These are phyloP conservation scores for Aegotheles bennettii DNA, from an alignment of 2,113 vertebrate species.

Conservation along the genomic window DNA sequence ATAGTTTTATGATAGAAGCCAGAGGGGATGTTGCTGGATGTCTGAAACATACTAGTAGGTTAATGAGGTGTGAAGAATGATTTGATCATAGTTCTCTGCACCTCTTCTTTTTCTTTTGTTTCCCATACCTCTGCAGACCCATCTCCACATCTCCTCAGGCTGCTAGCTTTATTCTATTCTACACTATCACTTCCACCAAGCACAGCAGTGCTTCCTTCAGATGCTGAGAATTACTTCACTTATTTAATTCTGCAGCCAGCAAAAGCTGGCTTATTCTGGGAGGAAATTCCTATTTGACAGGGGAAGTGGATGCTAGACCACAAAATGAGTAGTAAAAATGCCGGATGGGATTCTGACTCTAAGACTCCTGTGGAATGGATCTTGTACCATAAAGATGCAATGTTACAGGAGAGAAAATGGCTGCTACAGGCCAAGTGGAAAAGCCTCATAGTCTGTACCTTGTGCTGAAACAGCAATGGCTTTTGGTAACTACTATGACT, in stretches of 20 bases:
- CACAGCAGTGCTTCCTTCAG: neutral
- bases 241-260: neutral
- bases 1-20: neutral
- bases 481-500: neutral
- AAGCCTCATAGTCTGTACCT: neutral
- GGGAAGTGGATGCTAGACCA: neutral
- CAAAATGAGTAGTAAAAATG: neutral
- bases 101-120: neutral
- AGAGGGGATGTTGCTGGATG: neutral
- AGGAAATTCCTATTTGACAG: neutral
- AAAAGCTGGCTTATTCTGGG: neutral
- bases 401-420: rapidly evolving
- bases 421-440: neutral
- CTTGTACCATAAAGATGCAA: neutral
- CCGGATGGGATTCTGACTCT: neutral
- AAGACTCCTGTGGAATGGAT: neutral
- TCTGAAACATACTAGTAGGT: neutral
- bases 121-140: neutral
- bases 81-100: neutral
- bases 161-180: neutral
- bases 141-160: neutral
- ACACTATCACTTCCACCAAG: neutral
- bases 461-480: neutral
- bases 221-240: neutral
- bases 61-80: neutral